Evolutionary conservation across 64 coral and sea anemone species (phyloP).

Genomic region (Catalaphyllia jardinei): DNA sequence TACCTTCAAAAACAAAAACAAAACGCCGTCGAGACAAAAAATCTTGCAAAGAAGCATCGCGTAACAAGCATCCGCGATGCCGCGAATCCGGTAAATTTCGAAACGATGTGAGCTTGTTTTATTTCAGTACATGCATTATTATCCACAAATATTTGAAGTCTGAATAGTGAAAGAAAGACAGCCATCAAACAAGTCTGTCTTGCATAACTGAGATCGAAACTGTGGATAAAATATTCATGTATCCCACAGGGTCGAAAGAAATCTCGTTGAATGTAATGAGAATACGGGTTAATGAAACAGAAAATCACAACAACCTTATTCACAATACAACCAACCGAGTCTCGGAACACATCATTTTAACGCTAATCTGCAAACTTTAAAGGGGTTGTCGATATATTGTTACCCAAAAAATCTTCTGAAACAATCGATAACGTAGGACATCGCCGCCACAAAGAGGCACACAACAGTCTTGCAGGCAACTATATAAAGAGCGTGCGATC

Average conservation of each 20-base stretch:
- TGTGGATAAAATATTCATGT: constrained; percentile 34
- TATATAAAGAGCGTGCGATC: not conserved
- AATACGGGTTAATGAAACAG: constrained; percentile 46
- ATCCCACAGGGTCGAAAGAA: constrained; percentile 35
- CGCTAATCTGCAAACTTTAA: not conserved
- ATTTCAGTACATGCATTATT: not conserved
- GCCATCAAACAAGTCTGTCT: not conserved
- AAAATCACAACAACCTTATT: constrained; percentile 8
- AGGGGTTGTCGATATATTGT: not conserved
- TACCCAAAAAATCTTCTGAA: constrained; percentile 8
- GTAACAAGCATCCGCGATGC: not conserved
- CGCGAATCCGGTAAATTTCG: not conserved
- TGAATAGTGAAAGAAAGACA: not conserved
- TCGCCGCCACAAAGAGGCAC: not conserved
- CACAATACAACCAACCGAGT: not conserved
- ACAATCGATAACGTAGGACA: not conserved
- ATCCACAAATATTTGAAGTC: not conserved
- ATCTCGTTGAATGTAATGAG: constrained; percentile 10
- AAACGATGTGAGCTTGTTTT: not conserved
- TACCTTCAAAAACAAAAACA: constrained; percentile 34
- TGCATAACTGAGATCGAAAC: not conserved
- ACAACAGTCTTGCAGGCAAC: not conserved
- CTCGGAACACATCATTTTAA: not conserved
- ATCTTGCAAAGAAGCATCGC: not conserved
- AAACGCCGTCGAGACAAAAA: not conserved